A percentile compares a stretch with the other conserved stretches of the same genome.
Evolutionary conservation across 2,888 invertebrate genomes (phyloP).

Genomic region (Ernsta delagoae): DNA sequence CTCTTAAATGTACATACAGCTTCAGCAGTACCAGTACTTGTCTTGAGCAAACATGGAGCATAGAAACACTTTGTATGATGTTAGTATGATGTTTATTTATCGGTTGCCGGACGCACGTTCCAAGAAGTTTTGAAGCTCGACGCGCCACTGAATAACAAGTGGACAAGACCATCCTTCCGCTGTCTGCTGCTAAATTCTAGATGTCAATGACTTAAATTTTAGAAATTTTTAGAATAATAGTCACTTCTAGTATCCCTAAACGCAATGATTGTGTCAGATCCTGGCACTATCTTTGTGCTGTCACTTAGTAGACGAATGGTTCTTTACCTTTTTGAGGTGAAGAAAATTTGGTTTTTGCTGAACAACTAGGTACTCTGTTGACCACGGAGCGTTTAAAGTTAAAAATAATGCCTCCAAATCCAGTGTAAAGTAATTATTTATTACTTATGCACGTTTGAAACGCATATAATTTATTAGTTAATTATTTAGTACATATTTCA

Average conservation of each 20-base stretch:
- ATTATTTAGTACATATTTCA: too few relatives aligned
- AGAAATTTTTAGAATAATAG: background rate
- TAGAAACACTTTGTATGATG: slow-evolving; percentile 52
- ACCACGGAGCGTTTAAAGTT: too few relatives aligned
- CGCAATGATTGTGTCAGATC: background rate
- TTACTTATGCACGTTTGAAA: too few relatives aligned
- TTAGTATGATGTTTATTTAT: slow-evolving; percentile 39
- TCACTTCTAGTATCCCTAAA: background rate
- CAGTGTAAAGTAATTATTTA: too few relatives aligned
- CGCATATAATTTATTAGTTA: too few relatives aligned
- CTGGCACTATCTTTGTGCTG: background rate
- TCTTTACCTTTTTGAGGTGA: too few relatives aligned
- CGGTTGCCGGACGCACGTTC: slow-evolving; percentile 52
- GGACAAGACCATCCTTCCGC: slow-evolving; percentile 61
- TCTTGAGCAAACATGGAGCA: slow-evolving; percentile 31
- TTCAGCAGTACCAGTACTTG: slow-evolving; percentile 18
- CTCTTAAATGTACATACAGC: slow-evolving; percentile 29
- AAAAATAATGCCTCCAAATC: too few relatives aligned
- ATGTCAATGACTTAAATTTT: too few relatives aligned
- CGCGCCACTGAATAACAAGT: slow-evolving; percentile 67
- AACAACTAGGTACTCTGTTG: too few relatives aligned
- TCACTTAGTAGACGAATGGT: background rate
- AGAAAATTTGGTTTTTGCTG: too few relatives aligned
- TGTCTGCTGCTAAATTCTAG: too few relatives aligned
- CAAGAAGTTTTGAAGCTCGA: slow-evolving; percentile 62